Percentiles rank a stretch among this genome's conserved stretches.
These are phyloP conservation scores for Tretioscincus oriximinensis DNA, from an alignment of 2,113 vertebrate species.

Conservation along the genomic window DNA sequence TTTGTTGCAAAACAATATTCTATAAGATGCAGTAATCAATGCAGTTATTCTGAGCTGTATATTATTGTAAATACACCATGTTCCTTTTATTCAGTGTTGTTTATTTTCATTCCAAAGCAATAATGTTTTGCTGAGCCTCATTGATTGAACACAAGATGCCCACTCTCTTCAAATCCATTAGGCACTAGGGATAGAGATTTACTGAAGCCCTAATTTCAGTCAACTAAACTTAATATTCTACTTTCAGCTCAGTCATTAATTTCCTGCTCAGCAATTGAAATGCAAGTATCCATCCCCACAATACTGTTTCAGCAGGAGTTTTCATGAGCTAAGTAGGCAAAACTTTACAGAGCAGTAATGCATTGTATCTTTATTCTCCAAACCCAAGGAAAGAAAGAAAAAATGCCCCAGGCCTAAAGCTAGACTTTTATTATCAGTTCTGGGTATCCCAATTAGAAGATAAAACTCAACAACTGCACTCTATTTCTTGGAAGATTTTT, in stretches of 20 bases:
- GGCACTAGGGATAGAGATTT: neutral
- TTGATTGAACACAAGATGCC: neutral
- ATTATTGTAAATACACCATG: neutral
- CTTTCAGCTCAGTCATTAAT: neutral
- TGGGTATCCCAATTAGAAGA: neutral
- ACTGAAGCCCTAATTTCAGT: neutral
- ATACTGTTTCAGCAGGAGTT: neutral
- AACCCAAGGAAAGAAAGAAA: neutral
- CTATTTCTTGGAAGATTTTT: neutral
- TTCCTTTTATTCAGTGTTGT: neutral
- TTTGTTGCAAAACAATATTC: neutral
- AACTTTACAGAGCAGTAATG: neutral
- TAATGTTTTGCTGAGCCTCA: neutral
- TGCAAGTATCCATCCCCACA: neutral
- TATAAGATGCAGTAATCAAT: neutral
- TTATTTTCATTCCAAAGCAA: conserved; percentile 7
- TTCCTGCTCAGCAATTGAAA: neutral
- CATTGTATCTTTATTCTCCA: neutral
- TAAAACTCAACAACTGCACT: neutral
- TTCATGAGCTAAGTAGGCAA: neutral
- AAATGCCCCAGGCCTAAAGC: neutral
- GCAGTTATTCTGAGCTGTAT: neutral
- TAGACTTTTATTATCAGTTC: neutral
- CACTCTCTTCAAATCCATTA: neutral
- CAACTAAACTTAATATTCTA: neutral